Conservation (phyloP, 2,113 vertebrate genomes). For the Vidua chalybeata region DNA sequence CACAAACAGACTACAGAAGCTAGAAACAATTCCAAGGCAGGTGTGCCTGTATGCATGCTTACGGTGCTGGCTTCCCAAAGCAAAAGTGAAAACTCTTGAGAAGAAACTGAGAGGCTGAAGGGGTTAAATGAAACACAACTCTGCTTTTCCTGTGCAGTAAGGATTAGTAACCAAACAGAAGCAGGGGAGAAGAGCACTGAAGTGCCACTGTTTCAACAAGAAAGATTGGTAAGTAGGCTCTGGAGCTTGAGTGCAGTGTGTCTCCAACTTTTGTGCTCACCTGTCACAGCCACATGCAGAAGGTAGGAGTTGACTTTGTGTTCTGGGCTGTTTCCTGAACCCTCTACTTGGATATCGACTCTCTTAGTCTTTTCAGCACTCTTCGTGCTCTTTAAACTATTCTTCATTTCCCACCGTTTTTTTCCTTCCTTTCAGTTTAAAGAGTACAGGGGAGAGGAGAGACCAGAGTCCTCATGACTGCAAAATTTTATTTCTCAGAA, state of each 20-base stretch:
- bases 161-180: conserved; percentile 65
- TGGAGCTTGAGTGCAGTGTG: not conserved
- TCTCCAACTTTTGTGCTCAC: not conserved
- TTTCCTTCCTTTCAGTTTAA: not conserved
- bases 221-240: not conserved
- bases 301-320: conserved; percentile 28
- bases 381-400: not conserved
- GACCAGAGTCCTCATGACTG: not conserved
- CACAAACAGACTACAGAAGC: not conserved
- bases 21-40: not conserved
- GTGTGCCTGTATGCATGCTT: not conserved
- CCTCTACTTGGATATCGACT: not conserved
- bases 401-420: not conserved
- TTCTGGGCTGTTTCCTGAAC: not conserved
- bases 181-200: not conserved
- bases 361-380: not conserved
- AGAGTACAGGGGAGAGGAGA: not conserved
- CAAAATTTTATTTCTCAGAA: not conserved
- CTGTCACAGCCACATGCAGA: not conserved
- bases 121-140: conserved; percentile 73
- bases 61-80: not conserved
- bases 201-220: conserved; percentile 22
- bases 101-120: conserved; percentile 16
- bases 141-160: conserved; percentile 67
- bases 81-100: not conserved